Evolutionary conservation across 2,113 vertebrate species (phyloP).

Genomic region (Ursus arctos): DNA sequence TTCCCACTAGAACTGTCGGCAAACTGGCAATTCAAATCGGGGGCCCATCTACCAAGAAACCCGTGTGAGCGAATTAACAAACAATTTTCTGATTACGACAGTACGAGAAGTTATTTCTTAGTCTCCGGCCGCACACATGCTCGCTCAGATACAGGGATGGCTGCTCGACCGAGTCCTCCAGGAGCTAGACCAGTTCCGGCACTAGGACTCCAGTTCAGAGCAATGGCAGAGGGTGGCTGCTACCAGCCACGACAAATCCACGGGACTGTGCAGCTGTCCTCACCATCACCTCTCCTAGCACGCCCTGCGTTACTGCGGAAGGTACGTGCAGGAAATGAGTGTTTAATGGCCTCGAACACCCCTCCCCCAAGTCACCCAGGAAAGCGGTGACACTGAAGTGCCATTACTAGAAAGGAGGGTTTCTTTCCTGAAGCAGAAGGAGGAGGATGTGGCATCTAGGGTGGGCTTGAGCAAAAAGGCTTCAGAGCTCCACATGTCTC

Average conservation of each 20-base stretch:
- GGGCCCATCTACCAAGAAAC: not conserved
- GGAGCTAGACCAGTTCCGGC: not conserved
- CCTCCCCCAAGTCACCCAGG: not conserved
- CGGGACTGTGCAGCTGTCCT: accelerated
- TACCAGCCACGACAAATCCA: not conserved
- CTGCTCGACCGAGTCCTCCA: not conserved
- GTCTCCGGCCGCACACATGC: not conserved
- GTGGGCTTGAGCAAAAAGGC: not conserved
- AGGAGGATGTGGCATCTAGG: not conserved
- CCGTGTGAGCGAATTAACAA: not conserved
- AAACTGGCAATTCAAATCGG: not conserved
- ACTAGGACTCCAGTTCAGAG: not conserved
- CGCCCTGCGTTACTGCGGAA: not conserved
- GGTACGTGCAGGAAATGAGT: not conserved
- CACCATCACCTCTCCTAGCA: not conserved
- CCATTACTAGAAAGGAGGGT: not conserved
- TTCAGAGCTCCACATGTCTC: not conserved
- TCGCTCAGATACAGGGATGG: not conserved
- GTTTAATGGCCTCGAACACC: not conserved
- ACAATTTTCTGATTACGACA: not conserved
- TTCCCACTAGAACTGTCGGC: not conserved
- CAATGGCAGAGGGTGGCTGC: accelerated
- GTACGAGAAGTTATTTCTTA: not conserved
- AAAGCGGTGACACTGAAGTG: not conserved
- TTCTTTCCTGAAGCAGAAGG: not conserved